Evolutionary conservation across 92 coral and sea anemone species (phyloP), one percentile per base, ranked within the genome.

Genomic region (Palythoa grandiflora): DNA sequence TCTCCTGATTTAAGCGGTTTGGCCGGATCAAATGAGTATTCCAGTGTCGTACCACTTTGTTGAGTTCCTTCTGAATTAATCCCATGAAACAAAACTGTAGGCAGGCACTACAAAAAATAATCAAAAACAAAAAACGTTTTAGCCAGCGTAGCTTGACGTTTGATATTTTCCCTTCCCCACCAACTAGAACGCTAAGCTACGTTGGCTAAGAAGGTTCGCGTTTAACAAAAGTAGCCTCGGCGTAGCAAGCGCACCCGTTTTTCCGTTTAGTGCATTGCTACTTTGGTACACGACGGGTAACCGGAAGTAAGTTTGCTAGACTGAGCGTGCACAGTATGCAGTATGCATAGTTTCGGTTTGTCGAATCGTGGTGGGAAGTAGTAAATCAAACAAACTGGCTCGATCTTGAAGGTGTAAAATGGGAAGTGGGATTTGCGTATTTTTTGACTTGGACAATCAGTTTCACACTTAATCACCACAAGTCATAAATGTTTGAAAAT

Each of bases 41-140:
- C 80, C 80, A 75, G 19, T 75, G 80, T 75, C 80, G 80, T 48
- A 75, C 80, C 60, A 75, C 61, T 75, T 50, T 75, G 80, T 75
- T 50, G 60, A 75, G 61, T 50, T 75, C 80, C 61, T 75, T 75
- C 80, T 75, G 80, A 75, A 75, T 50, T 75, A 74, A 47, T 17
- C 57, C 59, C 79, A 74, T 74, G 35, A 74, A 74, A 15, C 79
- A 74, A 47, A 74, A 74, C 79, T 74, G 79, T 21, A 74, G 79
- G 59, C 79, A 74, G 59, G 79, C 79, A 74, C 79, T 74, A 47
- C 48, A 73, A 73, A 40, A 73, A 36, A 73, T 73, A 73, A 73
- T 53, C 60, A 53, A 53, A 53, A 53, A 53, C 60, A 53, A 20
- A 20, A 38, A 70, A 70, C 38, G 74, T 38, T 53, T 53, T 53